Percentiles rank a stretch among this genome's conserved stretches.
phyloP scores from a whole-genome alignment of 2,888 invertebrate genomes.

The Idaea biselata region DNA sequence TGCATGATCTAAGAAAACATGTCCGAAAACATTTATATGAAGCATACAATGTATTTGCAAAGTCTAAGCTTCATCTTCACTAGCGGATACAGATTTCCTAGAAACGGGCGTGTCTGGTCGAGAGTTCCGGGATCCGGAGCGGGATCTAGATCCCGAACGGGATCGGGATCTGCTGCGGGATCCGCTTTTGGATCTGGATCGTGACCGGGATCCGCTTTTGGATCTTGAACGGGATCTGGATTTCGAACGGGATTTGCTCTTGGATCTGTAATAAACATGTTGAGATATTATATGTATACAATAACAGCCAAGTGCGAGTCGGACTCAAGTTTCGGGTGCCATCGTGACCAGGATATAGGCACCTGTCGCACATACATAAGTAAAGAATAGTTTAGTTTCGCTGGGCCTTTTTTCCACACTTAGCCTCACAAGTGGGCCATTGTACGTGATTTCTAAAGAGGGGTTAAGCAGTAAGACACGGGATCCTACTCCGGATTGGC shows the following conservation, averaged over 20 bases:
- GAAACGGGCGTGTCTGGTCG: constrained; percentile 79
- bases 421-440: too few relatives aligned
- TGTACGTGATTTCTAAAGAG: too few relatives aligned
- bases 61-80: constrained; percentile 73
- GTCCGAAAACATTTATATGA: background rate
- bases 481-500: too few relatives aligned
- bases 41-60: background rate
- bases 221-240: constrained; percentile 48
- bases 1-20: too few relatives aligned
- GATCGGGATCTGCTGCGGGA: constrained; percentile 68
- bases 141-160: constrained; percentile 55
- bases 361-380: too few relatives aligned
- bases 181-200: constrained; percentile 60
- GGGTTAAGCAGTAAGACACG: too few relatives aligned
- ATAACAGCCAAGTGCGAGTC: too few relatives aligned
- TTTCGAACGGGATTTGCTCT: constrained; percentile 40
- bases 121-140: constrained; percentile 69
- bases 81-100: constrained; percentile 82
- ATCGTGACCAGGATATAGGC: too few relatives aligned
- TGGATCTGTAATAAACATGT: constrained; percentile 41
- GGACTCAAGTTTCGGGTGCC: too few relatives aligned
- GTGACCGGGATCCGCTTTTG: constrained; percentile 48
- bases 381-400: too few relatives aligned
- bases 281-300: too few relatives aligned
- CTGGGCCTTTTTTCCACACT: too few relatives aligned